Conservation (phyloP, 1,140 invertebrate species). For the Bombus haemorrhoidalis region DNA sequence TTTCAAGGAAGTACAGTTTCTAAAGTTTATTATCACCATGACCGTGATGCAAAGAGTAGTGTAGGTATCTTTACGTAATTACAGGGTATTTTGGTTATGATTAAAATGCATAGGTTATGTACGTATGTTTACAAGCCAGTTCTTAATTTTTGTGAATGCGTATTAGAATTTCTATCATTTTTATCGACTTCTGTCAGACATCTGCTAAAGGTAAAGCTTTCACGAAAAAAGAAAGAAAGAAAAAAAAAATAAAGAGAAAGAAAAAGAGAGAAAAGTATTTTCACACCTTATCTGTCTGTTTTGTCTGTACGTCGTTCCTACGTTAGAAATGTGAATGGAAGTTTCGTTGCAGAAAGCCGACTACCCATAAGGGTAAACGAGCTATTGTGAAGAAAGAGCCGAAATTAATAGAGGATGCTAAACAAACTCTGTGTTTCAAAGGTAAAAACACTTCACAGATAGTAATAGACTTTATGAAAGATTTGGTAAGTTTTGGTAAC, state of each 20-base stretch:
- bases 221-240: background rate
- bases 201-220: background rate
- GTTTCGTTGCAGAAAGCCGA: conserved; percentile 89
- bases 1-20: background rate
- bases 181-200: background rate
- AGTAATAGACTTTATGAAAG: conserved; percentile 91
- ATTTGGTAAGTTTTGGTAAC: conserved; percentile 88
- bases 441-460: conserved; percentile 92
- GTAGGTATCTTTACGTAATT: conserved; percentile 73
- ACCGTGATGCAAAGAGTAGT: conserved; percentile 79
- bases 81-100: background rate
- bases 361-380: conserved; percentile 94
- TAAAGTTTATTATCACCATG: conserved; percentile 62
- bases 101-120: background rate
- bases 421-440: conserved; percentile 92
- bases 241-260: no score
- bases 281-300: no score
- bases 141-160: conserved; percentile 18
- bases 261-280: background rate
- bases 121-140: conserved; percentile 1
- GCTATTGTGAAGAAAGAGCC: conserved; percentile 91
- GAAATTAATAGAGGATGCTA: conserved; percentile 94
- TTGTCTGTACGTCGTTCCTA: background rate
- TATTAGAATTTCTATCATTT: background rate
- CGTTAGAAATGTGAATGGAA: conserved; percentile 24